phyloP scores from a whole-genome alignment of 2,113 vertebrate species.

The Brachionichthys hirsutus region DNA sequence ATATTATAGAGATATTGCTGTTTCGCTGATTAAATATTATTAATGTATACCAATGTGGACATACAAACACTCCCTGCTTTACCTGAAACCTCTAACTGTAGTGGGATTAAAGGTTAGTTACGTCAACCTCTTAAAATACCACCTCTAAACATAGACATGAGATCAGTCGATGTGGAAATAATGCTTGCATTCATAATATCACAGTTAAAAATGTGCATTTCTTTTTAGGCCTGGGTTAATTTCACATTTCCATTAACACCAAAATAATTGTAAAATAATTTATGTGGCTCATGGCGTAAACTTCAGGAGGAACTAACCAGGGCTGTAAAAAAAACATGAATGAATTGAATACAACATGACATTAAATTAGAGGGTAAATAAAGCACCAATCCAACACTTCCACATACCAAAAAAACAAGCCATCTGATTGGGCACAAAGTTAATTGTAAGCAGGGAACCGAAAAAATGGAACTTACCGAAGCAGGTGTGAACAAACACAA shows the following conservation, averaged over 20 bases:
- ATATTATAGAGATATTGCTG: too few species aligned
- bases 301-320: not conserved
- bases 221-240: not conserved
- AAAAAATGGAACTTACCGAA: constrained; percentile 83
- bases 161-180: not conserved
- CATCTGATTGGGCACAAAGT: constrained; percentile 2
- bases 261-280: not conserved
- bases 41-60: too few species aligned
- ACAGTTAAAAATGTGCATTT: not conserved
- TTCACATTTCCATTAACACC: not conserved
- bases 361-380: not conserved
- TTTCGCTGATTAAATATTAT: too few species aligned
- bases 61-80: not conserved
- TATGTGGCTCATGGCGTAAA: not conserved
- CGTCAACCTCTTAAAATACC: constrained; percentile 47
- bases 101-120: constrained; percentile 64
- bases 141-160: constrained; percentile 39
- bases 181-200: not conserved
- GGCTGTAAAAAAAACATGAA: not conserved
- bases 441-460: not conserved
- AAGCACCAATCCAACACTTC: not conserved
- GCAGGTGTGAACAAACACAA: constrained; percentile 80
- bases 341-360: not conserved
- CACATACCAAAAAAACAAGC: not conserved
- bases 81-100: constrained; percentile 20